phyloP scores from a whole-genome alignment of 1,140 invertebrate genomes.

The Drosophila quadrilineata region DNA sequence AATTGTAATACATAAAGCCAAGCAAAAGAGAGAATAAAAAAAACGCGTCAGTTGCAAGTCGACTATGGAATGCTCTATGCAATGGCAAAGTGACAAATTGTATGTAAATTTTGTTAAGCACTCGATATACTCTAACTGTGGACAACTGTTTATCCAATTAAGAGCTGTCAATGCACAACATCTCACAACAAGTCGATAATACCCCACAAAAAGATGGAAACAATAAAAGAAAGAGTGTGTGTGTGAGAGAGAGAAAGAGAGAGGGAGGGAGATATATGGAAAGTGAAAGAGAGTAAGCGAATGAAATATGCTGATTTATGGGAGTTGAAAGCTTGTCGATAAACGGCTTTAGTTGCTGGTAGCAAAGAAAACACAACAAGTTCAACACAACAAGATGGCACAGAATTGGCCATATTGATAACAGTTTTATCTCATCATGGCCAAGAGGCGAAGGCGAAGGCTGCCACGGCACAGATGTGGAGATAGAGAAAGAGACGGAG shows the following conservation, averaged over 20 bases:
- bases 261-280: too few relatives aligned
- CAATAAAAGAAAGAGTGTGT: too few relatives aligned
- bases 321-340: conserved; percentile 57
- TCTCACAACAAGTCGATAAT: too few relatives aligned
- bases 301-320: conserved; percentile 59
- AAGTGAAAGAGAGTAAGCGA: not conserved
- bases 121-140: not conserved
- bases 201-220: not conserved
- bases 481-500: too few relatives aligned
- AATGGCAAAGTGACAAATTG: not conserved
- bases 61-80: not conserved
- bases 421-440: conserved; percentile 9
- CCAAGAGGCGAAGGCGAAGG: conserved; percentile 22
- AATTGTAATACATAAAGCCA: conserved; percentile 11
- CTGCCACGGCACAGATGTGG: too few relatives aligned
- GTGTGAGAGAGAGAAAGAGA: too few relatives aligned
- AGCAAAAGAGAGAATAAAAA: not conserved
- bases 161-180: too few relatives aligned
- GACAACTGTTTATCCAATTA: too few relatives aligned
- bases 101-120: not conserved
- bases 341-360: conserved; percentile 54
- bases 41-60: not conserved
- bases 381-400: not conserved
- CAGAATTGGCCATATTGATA: conserved; percentile 31
- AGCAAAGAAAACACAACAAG: conserved; percentile 7